Percentiles rank a stretch among this genome's conserved stretches.
Evolutionary conservation across 2,113 vertebrate genomes (phyloP).

Genomic region (Falcunculus frontatus): DNA sequence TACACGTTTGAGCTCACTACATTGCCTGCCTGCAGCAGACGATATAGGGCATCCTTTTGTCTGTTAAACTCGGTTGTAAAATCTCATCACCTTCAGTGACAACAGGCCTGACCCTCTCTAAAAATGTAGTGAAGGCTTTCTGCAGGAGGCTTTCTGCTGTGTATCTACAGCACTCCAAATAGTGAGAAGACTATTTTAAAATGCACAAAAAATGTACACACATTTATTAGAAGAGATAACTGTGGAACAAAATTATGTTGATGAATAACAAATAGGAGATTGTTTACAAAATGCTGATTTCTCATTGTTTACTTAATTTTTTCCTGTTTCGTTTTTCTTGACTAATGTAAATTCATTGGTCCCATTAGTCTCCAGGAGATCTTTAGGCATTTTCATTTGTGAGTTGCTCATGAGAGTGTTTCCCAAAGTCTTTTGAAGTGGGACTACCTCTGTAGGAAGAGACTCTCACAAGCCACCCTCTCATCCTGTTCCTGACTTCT

Average conservation of each 20-base stretch:
- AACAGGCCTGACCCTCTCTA: not conserved
- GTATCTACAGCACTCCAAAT: not conserved
- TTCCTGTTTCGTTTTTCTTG: not conserved
- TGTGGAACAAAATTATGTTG: not conserved
- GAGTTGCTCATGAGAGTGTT: not conserved
- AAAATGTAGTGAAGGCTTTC: not conserved
- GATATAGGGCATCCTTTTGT: not conserved
- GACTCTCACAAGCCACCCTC: not conserved
- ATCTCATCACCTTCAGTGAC: not conserved
- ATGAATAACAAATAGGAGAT: slow-evolving; percentile 22
- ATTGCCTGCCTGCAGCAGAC: not conserved
- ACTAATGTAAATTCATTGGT: not conserved
- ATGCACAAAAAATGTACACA: not conserved
- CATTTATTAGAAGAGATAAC: not conserved
- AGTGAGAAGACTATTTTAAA: not conserved
- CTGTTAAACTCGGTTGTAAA: not conserved
- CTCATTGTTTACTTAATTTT: slow-evolving; percentile 16
- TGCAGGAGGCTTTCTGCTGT: not conserved
- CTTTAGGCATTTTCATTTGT: not conserved
- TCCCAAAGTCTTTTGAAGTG: not conserved
- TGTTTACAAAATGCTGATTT: slow-evolving; percentile 33
- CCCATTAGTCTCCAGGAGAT: not conserved
- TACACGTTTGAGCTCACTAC: not conserved
- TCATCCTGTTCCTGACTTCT: not conserved
- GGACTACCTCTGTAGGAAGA: not conserved